Evolutionary conservation across 2,888 invertebrate genomes (phyloP), one percentile per base, ranked within the genome.

Genomic region (Oxycera nigricornis): DNA sequence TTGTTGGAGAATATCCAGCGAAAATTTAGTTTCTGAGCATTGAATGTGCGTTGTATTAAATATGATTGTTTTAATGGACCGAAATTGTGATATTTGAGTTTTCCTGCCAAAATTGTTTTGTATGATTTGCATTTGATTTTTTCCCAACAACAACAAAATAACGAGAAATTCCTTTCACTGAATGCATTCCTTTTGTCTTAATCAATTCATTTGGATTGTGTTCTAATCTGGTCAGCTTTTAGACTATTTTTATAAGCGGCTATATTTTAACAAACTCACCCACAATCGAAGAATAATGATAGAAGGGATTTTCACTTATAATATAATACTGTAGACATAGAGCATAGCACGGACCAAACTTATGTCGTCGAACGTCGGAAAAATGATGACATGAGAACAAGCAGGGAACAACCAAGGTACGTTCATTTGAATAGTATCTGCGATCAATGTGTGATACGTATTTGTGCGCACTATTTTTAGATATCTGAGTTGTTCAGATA

Each of bases 281-380:
- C 30, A 61, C 35, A 30, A 30, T 61, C 61, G 31, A 61, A 61
- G 30, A 31, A 61, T 30, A 61, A 30, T 59, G 57, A 28, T 31
- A 11, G 17, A 31, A 61, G 61, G 61, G 61, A 61, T 31, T 61
- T 61, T 61, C 61, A 61, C 35, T 17, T 31, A 61, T 46, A 3
- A 46, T 14, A 7, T n/a, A 46, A 17, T 14, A 17, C 17, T 46
- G n/a, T 46, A 46, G 11, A 46, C 46, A 46, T 46, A 46, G 14
- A 46, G 3, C 14, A 46, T 14, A 46, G 46, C 3, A 35, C 11
- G 14, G n/a, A 46, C 14, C 14, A 46, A 46, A 2, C n/a, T 46
- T 14, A 46, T 46, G 17, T 46, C 17, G 11, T 46, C 6, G 11
- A 14, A 7, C 17, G 46, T 7, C 4, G 46, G 46, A 46, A 46